Evolutionary conservation across 2,113 vertebrate genomes (phyloP).

Genomic region (Zosterops hypoxanthus): DNA sequence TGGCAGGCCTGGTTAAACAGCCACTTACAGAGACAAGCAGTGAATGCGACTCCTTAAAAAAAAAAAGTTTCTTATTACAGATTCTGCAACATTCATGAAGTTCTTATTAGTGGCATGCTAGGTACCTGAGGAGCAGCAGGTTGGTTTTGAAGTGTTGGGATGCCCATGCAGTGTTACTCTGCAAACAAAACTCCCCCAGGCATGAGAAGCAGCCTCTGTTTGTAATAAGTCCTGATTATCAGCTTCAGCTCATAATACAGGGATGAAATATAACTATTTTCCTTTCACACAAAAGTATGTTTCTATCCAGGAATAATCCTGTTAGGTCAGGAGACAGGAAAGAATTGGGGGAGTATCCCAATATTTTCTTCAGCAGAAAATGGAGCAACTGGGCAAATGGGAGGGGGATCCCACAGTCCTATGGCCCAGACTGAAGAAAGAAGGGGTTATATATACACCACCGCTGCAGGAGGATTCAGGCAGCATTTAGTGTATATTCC

Average conservation of each 20-base stretch:
- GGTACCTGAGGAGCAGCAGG: constrained; percentile 28
- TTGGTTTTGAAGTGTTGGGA: constrained; percentile 13
- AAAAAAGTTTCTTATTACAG: not conserved
- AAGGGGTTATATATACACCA: rapidly evolving
- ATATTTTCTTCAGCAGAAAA: not conserved
- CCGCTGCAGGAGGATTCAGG: not conserved
- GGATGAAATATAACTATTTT: not conserved
- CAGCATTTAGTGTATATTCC: not conserved
- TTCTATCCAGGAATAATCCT: not conserved
- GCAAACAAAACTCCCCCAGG: not conserved
- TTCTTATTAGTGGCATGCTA: not conserved
- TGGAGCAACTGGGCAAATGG: not conserved
- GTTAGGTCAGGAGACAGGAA: not conserved
- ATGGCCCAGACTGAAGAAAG: not conserved
- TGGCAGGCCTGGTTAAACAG: constrained; percentile 16
- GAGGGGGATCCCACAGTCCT: not conserved
- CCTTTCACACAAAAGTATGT: not conserved
- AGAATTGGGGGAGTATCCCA: not conserved
- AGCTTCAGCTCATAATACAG: not conserved
- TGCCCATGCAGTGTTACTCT: not conserved
- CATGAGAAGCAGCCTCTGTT: not conserved
- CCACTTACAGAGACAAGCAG: not conserved
- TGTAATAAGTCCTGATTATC: not conserved
- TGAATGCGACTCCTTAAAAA: not conserved
- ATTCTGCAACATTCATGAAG: not conserved